These are phyloP conservation scores for Pandion haliaetus DNA, from an alignment of 2,113 vertebrate species.

Conservation along the genomic window DNA sequence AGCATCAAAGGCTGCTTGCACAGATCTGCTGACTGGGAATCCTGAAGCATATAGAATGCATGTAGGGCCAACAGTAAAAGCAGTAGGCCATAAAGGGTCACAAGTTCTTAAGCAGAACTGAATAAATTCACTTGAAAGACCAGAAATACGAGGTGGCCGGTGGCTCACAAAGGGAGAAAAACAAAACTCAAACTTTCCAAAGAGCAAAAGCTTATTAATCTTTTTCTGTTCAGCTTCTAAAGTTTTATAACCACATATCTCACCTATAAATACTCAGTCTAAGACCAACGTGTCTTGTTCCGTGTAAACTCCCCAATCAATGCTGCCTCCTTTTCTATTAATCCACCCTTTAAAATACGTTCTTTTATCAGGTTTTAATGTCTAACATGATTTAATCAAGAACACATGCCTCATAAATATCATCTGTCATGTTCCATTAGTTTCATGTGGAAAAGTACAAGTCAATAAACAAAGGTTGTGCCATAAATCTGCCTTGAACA, in stretches of 20 bases:
- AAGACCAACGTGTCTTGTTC: constrained; percentile 47
- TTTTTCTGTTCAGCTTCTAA: constrained; percentile 25
- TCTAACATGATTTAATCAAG: constrained; percentile 82
- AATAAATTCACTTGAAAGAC: constrained; percentile 24
- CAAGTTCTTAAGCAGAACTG: background rate
- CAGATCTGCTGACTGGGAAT: background rate
- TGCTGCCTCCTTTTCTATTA: constrained; percentile 72
- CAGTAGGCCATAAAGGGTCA: background rate
- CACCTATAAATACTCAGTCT: constrained; percentile 33
- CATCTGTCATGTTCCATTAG: constrained; percentile 83
- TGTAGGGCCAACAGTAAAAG: background rate
- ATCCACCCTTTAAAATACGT: constrained; percentile 73
- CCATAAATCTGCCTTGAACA: constrained; percentile 86
- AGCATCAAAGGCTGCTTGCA: background rate
- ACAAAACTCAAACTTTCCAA: constrained; percentile 9
- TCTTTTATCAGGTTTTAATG: constrained; percentile 84
- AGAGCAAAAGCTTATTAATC: constrained; percentile 27
- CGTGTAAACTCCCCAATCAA: constrained; percentile 61
- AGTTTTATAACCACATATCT: constrained; percentile 52
- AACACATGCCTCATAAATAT: constrained; percentile 85
- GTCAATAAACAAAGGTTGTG: constrained; percentile 84
- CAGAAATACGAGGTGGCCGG: background rate
- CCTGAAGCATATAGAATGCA: background rate
- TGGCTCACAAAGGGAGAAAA: constrained; percentile 1
- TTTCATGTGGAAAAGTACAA: constrained; percentile 82